phyloP scores from a whole-genome alignment of 2,888 invertebrate genomes.

The Thymelicus lineola region DNA sequence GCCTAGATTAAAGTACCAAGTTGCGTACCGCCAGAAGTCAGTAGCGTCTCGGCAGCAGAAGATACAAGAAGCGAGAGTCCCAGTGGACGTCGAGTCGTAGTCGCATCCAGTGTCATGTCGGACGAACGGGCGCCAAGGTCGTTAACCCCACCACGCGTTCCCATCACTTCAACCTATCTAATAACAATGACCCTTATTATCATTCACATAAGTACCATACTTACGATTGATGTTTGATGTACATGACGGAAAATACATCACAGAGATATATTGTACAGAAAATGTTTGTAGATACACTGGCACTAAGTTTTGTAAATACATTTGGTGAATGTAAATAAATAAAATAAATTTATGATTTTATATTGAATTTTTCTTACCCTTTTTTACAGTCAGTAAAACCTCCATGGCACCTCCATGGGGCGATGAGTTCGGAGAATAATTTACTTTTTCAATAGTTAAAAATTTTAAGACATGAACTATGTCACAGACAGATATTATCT shows the following conservation, averaged over 20 bases:
- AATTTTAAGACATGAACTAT: no score
- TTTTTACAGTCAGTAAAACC: no score
- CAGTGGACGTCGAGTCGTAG: conserved; percentile 84
- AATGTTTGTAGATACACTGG: conserved; percentile 46
- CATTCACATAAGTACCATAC: conserved; percentile 23
- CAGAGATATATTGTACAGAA: conserved; percentile 45
- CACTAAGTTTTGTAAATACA: conserved; percentile 49
- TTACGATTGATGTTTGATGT: conserved; percentile 41
- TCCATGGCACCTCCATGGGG: no score
- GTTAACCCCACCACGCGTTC: conserved; percentile 55
- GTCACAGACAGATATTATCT: no score
- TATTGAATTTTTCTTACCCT: neutral
- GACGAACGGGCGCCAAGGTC: conserved; percentile 81
- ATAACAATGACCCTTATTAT: conserved; percentile 35
- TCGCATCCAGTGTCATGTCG: conserved; percentile 88
- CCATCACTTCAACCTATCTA: conserved; percentile 44
- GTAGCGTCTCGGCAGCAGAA: conserved; percentile 69
- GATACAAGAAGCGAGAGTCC: conserved; percentile 70
- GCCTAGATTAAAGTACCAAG: conserved; percentile 65
- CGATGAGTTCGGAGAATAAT: no score
- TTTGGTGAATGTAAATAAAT: conserved; percentile 48
- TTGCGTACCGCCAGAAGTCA: conserved; percentile 84
- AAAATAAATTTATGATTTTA: conserved; percentile 42
- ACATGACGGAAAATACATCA: conserved; percentile 13
- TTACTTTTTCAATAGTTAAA: no score